Percentiles rank a stretch among this genome's conserved stretches.
These are phyloP conservation scores for Anarhynchus alexandrinus DNA, from an alignment of 2,113 vertebrate genomes.

Conservation along the genomic window DNA sequence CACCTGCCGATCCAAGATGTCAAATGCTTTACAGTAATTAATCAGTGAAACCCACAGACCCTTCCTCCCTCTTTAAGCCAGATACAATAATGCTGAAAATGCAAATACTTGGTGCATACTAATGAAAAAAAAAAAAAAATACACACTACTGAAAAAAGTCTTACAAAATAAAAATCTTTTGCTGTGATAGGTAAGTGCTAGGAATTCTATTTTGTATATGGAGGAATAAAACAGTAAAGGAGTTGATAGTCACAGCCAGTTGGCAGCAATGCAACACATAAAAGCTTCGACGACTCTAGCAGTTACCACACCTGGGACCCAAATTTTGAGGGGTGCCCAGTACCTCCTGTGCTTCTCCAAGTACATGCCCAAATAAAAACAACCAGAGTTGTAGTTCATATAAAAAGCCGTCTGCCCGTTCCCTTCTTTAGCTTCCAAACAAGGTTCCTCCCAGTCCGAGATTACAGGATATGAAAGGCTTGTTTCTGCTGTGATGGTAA, in stretches of 20 bases:
- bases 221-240: neutral
- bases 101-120: neutral
- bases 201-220: neutral
- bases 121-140: neutral
- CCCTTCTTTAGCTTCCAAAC: neutral
- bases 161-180: neutral
- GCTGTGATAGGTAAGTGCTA: neutral
- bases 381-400: neutral
- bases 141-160: neutral
- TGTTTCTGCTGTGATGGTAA: slow-evolving; percentile 11
- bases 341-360: neutral
- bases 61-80: neutral
- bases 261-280: neutral
- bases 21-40: neutral
- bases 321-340: neutral
- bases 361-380: neutral
- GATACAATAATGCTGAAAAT: neutral
- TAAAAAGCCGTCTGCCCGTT: neutral
- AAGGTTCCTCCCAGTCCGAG: neutral
- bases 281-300: neutral
- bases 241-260: neutral
- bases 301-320: neutral
- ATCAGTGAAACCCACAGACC: neutral
- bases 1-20: neutral
- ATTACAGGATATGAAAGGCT: neutral